Percentiles rank a stretch among this genome's conserved stretches.
These are phyloP conservation scores for Araneus ventricosus DNA, from an alignment of 1,140 invertebrate species.

Conservation along the genomic window DNA sequence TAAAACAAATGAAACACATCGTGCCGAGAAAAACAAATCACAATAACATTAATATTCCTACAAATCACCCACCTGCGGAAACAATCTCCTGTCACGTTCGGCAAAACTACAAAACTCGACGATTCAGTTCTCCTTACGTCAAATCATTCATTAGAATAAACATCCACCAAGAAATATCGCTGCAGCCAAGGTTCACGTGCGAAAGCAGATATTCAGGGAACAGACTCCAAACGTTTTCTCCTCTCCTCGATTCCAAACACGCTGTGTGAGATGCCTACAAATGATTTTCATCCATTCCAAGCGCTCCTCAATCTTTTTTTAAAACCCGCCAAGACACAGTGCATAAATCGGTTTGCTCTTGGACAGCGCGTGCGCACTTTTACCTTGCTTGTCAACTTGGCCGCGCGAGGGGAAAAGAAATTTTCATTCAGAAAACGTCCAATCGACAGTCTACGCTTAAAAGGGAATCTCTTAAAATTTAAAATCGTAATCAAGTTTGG, in stretches of 20 bases:
- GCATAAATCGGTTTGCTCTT: slow-evolving; percentile 12
- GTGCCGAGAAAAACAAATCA: no score
- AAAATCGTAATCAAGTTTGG: not conserved
- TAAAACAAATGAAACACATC: no score
- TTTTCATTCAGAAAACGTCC: slow-evolving; percentile 40
- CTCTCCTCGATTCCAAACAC: not conserved
- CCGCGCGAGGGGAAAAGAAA: not conserved
- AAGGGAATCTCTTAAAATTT: slow-evolving; percentile 7
- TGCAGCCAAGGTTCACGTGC: not conserved
- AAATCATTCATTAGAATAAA: not conserved
- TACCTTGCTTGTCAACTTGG: slow-evolving; percentile 39
- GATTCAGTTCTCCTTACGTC: not conserved
- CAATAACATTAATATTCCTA: no score
- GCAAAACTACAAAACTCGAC: not conserved
- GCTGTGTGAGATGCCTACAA: slow-evolving; percentile 12
- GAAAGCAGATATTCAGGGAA: no score
- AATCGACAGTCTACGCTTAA: not conserved
- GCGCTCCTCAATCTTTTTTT: not conserved
- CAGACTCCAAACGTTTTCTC: not conserved
- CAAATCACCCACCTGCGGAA: not conserved
- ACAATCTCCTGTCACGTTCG: not conserved
- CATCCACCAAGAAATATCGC: not conserved
- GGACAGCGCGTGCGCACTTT: slow-evolving; percentile 32
- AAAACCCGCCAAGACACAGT: slow-evolving; percentile 15
- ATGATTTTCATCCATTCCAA: slow-evolving; percentile 10